A percentile compares a stretch with the other conserved stretches of the same genome.
phyloP scores from a whole-genome alignment of 2,113 vertebrate species.

The Hipposideros armiger region DNA sequence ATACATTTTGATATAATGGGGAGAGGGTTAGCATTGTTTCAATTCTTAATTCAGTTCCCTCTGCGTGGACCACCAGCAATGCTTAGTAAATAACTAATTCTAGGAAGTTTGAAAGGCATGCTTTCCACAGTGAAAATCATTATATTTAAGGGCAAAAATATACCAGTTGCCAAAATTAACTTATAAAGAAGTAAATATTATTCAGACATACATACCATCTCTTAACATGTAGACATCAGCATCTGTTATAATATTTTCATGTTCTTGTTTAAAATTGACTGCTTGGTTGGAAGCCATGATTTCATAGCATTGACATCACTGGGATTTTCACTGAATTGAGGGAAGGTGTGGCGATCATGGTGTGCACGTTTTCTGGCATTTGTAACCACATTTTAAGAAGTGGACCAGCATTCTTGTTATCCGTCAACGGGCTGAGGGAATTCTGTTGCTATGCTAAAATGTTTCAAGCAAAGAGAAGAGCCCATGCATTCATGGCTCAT shows the following conservation, averaged over 20 bases:
- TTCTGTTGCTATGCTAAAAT: not conserved
- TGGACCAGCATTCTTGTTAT: not conserved
- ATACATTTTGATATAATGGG: not conserved
- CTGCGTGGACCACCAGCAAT: not conserved
- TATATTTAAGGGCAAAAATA: slow-evolving; percentile 1
- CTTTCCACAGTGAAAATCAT: not conserved
- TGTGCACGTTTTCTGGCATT: not conserved
- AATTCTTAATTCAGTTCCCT: not conserved
- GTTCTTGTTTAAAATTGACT: slow-evolving; percentile 40
- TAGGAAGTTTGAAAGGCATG: not conserved
- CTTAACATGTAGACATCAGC: not conserved
- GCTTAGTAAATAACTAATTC: not conserved
- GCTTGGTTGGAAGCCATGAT: not conserved
- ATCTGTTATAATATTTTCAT: slow-evolving; percentile 54
- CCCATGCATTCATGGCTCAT: not conserved
- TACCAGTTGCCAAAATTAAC: slow-evolving; percentile 63
- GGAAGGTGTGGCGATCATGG: accelerated
- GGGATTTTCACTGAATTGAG: not conserved
- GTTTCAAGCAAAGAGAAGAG: not conserved
- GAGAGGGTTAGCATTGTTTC: not conserved
- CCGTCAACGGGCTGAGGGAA: not conserved
- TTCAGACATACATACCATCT: slow-evolving; percentile 11
- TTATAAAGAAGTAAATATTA: slow-evolving; percentile 65
- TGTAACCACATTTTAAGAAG: not conserved
- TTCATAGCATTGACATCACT: not conserved